Evolutionary conservation across 2,113 vertebrate species (phyloP).

Genomic region (Neogale vison): DNA sequence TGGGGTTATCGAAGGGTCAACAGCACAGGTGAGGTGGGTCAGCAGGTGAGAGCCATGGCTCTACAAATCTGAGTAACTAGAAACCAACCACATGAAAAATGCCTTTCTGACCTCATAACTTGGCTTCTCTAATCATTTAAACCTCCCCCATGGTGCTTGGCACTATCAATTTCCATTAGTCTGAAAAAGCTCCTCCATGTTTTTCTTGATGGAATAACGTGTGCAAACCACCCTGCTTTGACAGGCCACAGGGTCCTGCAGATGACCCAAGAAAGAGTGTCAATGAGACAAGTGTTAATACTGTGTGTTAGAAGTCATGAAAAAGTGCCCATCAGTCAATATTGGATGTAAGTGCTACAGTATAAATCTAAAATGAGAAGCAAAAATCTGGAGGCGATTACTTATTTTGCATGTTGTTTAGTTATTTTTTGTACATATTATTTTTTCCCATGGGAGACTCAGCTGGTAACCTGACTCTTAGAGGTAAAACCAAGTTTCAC

Average conservation of each 20-base stretch:
- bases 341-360: neutral
- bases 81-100: neutral
- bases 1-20: no score
- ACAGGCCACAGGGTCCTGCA: neutral
- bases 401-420: neutral
- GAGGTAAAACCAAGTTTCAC: neutral
- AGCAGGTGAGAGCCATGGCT: neutral
- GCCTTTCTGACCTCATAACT: neutral
- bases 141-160: no score
- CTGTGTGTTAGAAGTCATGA: neutral
- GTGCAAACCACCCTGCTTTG: no score
- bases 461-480: neutral
- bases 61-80: neutral
- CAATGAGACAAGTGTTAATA: accelerated
- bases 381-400: neutral
- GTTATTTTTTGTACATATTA: neutral
- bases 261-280: neutral
- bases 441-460: neutral
- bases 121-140: neutral
- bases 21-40: no score
- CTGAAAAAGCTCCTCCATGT: neutral
- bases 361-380: neutral
- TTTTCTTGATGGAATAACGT: neutral
- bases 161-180: neutral
- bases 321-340: neutral